These are phyloP conservation scores for Zoanthus sociatus DNA, from an alignment of 92 coral and sea anemone species.

Conservation along the genomic window DNA sequence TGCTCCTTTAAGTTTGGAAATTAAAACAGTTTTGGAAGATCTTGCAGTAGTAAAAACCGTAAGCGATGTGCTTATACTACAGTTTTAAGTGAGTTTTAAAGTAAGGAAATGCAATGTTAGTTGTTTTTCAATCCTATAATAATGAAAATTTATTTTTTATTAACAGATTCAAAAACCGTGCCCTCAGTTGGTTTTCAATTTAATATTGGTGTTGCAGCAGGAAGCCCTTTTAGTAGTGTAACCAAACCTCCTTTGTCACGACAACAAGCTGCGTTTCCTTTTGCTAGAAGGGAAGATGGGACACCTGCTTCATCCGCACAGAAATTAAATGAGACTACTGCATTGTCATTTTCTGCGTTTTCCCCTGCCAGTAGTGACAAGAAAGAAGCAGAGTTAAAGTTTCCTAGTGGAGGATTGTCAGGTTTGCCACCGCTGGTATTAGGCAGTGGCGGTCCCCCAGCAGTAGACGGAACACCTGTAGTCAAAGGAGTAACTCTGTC, in stretches of 20 bases:
- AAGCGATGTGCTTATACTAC: too few species aligned
- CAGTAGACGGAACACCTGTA: neutral
- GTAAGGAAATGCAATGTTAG: too few species aligned
- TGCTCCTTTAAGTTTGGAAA: too few species aligned
- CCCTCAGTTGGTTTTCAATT: conserved; percentile 25
- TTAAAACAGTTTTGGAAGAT: too few species aligned
- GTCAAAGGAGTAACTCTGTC: neutral
- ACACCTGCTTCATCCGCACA: neutral
- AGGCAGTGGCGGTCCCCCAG: neutral
- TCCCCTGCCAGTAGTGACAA: conserved; percentile 1
- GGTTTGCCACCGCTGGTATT: conserved; percentile 34
- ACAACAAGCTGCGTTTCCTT: conserved; percentile 3
- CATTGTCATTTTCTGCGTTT: neutral
- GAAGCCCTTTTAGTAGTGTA: conserved; percentile 21
- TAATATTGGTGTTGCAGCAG: conserved; percentile 9
- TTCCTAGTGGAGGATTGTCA: neutral
- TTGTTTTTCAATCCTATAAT: too few species aligned
- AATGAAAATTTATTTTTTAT: neutral
- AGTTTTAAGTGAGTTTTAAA: too few species aligned
- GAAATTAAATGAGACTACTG: neutral
- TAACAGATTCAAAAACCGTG: neutral
- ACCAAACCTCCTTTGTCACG: conserved; percentile 9
- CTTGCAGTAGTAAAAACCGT: too few species aligned
- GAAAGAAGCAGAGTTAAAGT: neutral
- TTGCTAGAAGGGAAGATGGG: neutral